Evolutionary conservation across 2,113 vertebrate species (phyloP), one percentile per base, ranked within the genome.

Genomic region (Bagarius yarrelli): DNA sequence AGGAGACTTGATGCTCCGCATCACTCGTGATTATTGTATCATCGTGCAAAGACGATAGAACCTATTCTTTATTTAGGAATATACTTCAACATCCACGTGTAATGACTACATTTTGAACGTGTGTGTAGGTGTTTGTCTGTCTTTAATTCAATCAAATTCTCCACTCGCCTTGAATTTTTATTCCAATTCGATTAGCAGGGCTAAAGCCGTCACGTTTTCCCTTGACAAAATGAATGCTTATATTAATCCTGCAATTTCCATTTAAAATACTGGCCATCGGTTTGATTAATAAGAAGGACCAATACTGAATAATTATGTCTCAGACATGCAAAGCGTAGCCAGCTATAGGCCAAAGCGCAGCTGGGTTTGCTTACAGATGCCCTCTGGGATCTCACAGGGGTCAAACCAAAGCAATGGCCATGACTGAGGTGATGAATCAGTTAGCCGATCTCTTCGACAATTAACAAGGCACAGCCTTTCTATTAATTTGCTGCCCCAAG

Each of bases 191-290:
- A 98, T 98, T 96, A 94, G 90, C 92, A 56, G 55, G 93, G 94
- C 95, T 97, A 98, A 99, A 98, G 95, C 95, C 95, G 96, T 98
- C 96, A 97, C 96, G 95, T 96, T 96, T 96, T 96, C 56, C 95
- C 95, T 94, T 94, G 94, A 96, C 95, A 95, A 98, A 98, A 97
- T 96, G 95, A 96, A 96, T 96, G 95, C 95, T 95, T 95, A 95
- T 97, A 98, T 98, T 99, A 99, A 99, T 98, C 97, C 96, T 87
- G 92, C 95, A 97, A 98, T 98, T 99, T 99, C 96, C 97, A 99
- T 99, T 98, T 98, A 98, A 98, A 99, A 98, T 93, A 95, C 93
- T 94, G 87, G 88, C 92, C 95, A 98, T 98, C 91, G 96, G 97
- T 97, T 98, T 97, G 96, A 98, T 98, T 98, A 98, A 98, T 98